Conservation (phyloP, 2,888 invertebrate species). For the Troides oblongomaculatus region DNA sequence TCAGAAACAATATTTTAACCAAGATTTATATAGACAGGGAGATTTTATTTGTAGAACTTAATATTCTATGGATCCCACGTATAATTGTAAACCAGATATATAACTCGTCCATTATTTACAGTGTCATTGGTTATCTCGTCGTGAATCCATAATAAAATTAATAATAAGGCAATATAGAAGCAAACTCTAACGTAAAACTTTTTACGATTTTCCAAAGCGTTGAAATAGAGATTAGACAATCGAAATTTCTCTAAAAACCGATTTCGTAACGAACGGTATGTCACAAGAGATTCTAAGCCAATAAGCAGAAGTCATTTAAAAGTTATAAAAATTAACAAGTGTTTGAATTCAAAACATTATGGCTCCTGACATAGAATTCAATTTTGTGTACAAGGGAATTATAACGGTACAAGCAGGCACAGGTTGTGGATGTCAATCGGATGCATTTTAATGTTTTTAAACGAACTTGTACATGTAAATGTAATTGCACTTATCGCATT, state of each 20-base stretch:
- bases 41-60: too few relatives aligned
- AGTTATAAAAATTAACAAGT: background rate
- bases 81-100: too few relatives aligned
- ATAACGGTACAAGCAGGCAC: slow-evolving; percentile 33
- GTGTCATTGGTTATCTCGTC: background rate
- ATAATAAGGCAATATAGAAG: background rate
- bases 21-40: too few relatives aligned
- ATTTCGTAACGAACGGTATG: slow-evolving; percentile 2
- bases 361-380: background rate
- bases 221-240: background rate
- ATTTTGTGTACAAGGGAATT: slow-evolving; percentile 7
- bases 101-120: too few relatives aligned
- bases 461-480: slow-evolving; percentile 32
- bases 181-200: background rate
- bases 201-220: slow-evolving; percentile 1
- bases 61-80: too few relatives aligned
- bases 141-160: background rate
- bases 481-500: background rate
- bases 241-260: background rate
- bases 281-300: slow-evolving; percentile 20
- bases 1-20: too few relatives aligned
- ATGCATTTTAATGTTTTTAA: slow-evolving; percentile 28
- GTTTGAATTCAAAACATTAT: slow-evolving; percentile 7
- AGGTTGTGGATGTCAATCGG: slow-evolving; percentile 32
- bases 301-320: slow-evolving; percentile 11